A percentile compares a stretch with the other conserved stretches of the same genome.
These are phyloP conservation scores for Drosophila simulans DNA, from an alignment of 1,140 invertebrate species.

Conservation along the genomic window DNA sequence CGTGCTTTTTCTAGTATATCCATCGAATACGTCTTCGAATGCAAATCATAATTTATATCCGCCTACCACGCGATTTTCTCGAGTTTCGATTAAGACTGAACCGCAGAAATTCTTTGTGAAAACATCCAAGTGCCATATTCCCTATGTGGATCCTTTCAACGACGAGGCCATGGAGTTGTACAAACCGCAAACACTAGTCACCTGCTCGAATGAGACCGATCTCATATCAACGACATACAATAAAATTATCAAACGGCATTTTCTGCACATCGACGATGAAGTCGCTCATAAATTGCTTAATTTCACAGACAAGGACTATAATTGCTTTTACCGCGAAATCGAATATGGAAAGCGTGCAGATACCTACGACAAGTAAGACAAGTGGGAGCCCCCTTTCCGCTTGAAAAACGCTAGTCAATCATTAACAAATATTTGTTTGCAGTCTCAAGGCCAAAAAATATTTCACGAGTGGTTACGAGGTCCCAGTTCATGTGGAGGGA, in stretches of 20 bases:
- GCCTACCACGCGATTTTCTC: background rate
- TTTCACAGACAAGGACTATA: slow-evolving; percentile 14
- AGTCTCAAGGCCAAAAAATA: slow-evolving; percentile 29
- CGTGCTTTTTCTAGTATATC: background rate
- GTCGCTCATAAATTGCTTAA: slow-evolving; percentile 63
- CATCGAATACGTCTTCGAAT: background rate
- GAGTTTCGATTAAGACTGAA: background rate
- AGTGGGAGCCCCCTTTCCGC: background rate
- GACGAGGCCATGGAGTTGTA: slow-evolving; percentile 87
- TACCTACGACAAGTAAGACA: slow-evolving; percentile 39
- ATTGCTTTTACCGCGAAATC: slow-evolving; percentile 45
- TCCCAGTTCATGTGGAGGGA: slow-evolving; percentile 36
- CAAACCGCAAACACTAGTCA: slow-evolving; percentile 85
- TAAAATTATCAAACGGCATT: slow-evolving; percentile 29
- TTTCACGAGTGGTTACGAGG: slow-evolving; percentile 13
- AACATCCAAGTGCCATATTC: slow-evolving; percentile 32
- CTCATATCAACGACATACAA: slow-evolving; percentile 84
- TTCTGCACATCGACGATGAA: slow-evolving; percentile 59
- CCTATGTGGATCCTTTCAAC: slow-evolving; percentile 88
- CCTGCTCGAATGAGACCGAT: slow-evolving; percentile 85
- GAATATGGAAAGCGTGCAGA: background rate
- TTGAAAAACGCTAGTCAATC: slow-evolving; percentile 24
- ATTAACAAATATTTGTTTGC: no score
- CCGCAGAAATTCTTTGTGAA: slow-evolving; percentile 7
- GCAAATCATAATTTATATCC: background rate